phyloP scores from a whole-genome alignment of 2,888 invertebrate species.

The Trissonchulus sp. region DNA sequence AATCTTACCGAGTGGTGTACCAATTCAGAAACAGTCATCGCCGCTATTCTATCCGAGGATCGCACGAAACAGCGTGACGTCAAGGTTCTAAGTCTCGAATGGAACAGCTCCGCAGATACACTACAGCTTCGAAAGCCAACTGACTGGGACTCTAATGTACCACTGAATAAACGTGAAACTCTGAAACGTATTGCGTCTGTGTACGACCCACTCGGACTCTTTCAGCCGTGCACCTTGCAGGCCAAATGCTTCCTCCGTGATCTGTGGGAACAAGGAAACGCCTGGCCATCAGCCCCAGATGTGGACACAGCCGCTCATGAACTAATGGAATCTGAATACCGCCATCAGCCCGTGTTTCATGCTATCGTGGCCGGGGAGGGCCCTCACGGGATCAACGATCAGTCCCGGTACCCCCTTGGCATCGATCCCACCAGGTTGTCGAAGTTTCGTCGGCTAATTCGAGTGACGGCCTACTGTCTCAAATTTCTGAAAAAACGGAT shows the following conservation, averaged over 20 bases:
- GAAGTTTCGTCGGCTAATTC: background rate
- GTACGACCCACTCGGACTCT: constrained; percentile 39
- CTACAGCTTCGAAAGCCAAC: background rate
- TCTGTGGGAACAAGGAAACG: no score
- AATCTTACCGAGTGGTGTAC: constrained; percentile 28
- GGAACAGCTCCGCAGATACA: constrained; percentile 20
- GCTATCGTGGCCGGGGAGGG: no score
- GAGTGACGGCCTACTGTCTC: no score
- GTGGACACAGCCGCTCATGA: background rate
- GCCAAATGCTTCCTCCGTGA: constrained; percentile 40
- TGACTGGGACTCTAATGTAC: background rate
- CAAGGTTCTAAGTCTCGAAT: constrained; percentile 21
- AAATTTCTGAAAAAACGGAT: no score
- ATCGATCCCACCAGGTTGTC: no score
- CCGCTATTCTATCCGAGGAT: no score
- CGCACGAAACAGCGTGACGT: background rate
- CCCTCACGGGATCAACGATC: no score
- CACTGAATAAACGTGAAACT: constrained; percentile 32
- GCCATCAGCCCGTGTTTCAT: no score
- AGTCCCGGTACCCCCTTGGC: no score
- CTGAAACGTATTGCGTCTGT: constrained; percentile 34
- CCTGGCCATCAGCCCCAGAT: background rate
- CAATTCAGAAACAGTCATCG: background rate
- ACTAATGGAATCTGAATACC: no score
- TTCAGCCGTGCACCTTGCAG: constrained; percentile 31